Conservation (phyloP, 2,888 invertebrate genomes). For the Andricus curvator region DNA sequence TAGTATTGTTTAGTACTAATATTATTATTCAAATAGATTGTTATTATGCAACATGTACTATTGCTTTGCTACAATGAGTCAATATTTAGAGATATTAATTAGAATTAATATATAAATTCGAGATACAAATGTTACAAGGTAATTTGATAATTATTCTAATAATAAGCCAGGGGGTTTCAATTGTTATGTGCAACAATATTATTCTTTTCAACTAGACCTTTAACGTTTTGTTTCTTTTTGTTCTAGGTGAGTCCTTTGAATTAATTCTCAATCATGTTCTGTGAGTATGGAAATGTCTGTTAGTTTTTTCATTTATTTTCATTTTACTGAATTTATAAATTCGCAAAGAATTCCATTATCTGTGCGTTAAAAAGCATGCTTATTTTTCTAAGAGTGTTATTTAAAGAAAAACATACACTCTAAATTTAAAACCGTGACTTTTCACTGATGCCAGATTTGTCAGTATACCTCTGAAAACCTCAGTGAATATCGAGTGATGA, state of each 20-base stretch:
- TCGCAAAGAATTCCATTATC: neutral
- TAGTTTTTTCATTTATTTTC: neutral
- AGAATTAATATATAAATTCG: neutral
- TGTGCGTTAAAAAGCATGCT: neutral
- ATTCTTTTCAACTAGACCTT: neutral
- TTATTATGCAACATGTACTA: neutral
- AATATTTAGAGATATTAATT: neutral
- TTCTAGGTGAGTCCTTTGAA: neutral
- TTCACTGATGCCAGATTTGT: neutral
- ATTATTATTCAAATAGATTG: neutral
- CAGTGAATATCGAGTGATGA: constrained; percentile 12
- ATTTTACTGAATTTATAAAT: neutral
- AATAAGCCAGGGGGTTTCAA: too few relatives aligned
- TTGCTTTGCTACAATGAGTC: neutral
- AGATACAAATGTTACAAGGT: neutral
- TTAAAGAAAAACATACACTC: neutral
- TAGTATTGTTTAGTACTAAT: neutral
- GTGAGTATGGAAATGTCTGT: neutral
- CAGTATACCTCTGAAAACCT: neutral
- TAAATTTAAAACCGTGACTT: neutral
- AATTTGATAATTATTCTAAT: neutral
- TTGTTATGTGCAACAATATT: too few relatives aligned
- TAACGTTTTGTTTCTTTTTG: neutral
- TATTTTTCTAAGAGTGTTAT: neutral
- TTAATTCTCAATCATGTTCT: neutral